A percentile compares a stretch with the other conserved stretches of the same genome.
Evolutionary conservation across 1,140 invertebrate species (phyloP).

Genomic region (Eriosoma lanigerum): DNA sequence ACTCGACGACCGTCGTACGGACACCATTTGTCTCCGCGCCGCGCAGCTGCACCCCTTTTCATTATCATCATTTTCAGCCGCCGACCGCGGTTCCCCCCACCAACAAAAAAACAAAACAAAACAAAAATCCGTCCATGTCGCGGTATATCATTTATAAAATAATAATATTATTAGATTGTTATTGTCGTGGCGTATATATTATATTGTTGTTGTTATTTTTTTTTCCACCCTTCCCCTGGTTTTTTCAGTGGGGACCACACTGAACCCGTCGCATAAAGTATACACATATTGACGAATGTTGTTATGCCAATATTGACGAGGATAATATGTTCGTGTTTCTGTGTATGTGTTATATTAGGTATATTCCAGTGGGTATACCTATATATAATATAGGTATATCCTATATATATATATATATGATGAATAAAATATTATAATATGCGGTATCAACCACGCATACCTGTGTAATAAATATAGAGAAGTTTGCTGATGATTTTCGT

Average conservation of each 20-base stretch:
- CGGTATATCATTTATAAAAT: too few relatives aligned
- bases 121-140: too few relatives aligned
- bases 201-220: conserved; percentile 1
- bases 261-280: background rate
- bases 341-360: background rate
- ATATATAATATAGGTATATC: too few relatives aligned
- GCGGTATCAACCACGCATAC: too few relatives aligned
- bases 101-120: too few relatives aligned
- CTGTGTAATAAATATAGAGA: too few relatives aligned
- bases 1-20: background rate
- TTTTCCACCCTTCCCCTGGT: background rate
- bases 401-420: too few relatives aligned
- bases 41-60: conserved; percentile 39
- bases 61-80: background rate
- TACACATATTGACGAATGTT: conserved; percentile 41
- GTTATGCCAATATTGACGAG: conserved; percentile 44
- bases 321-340: conserved; percentile 4
- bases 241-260: background rate
- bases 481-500: too few relatives aligned
- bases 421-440: too few relatives aligned
- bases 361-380: too few relatives aligned
- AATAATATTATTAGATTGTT: too few relatives aligned
- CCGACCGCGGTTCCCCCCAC: background rate
- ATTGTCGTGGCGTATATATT: background rate
- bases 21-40: conserved; percentile 49